These are phyloP conservation scores for Acanthosepion lycidas DNA, from an alignment of 2,888 invertebrate species.

Conservation along the genomic window DNA sequence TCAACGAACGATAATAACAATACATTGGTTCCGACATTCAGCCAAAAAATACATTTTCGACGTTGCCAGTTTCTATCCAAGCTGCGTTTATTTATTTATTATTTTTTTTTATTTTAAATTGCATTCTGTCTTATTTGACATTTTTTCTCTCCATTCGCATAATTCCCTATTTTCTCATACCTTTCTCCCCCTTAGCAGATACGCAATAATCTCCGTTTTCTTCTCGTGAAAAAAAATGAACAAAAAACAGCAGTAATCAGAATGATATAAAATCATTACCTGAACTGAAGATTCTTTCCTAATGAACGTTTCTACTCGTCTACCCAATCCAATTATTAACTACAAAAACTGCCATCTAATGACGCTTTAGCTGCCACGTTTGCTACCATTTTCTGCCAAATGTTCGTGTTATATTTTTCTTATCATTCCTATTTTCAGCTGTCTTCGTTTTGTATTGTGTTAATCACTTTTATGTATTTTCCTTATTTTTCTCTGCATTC, in stretches of 20 bases:
- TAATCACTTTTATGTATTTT: background rate
- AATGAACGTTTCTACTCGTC: conserved; percentile 3
- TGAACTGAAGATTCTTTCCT: background rate
- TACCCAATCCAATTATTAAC: background rate
- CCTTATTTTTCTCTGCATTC: background rate
- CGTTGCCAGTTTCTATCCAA: background rate
- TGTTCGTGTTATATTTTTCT: background rate
- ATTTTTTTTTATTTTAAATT: background rate
- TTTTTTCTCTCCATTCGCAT: background rate
- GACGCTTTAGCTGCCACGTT: background rate
- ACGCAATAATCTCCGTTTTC: background rate
- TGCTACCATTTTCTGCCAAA: background rate
- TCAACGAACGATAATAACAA: too few relatives aligned
- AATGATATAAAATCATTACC: background rate
- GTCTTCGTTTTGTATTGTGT: background rate
- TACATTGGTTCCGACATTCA: background rate
- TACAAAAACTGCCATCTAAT: background rate
- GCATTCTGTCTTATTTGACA: too few relatives aligned
- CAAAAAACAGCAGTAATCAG: background rate
- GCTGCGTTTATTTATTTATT: background rate
- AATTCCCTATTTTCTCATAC: background rate
- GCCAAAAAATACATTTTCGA: background rate
- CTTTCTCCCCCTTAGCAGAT: too few relatives aligned
- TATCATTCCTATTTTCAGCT: background rate
- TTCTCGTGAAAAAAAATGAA: background rate